These are phyloP conservation scores for Clarias platycephalus DNA, from an alignment of 2,797 vertebrate species.

Conservation along the genomic window DNA sequence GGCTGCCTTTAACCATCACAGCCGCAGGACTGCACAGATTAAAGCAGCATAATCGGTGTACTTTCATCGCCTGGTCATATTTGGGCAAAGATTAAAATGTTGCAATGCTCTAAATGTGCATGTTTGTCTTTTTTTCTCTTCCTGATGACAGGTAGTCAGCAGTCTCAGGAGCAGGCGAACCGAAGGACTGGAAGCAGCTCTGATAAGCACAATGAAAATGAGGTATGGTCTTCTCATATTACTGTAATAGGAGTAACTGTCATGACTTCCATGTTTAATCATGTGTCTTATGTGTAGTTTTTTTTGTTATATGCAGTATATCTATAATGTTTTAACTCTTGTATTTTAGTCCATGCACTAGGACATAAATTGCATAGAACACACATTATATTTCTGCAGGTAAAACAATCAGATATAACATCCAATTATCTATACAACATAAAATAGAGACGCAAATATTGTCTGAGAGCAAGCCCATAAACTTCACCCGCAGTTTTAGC, in stretches of 20 bases:
- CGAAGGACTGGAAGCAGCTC: slow-evolving; percentile 70
- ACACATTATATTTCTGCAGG: neutral
- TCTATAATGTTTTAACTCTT: neutral
- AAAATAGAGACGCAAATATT: neutral
- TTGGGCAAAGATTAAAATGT: slow-evolving; percentile 1
- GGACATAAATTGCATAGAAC: neutral
- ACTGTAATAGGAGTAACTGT: slow-evolving; percentile 8
- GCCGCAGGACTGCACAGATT: slow-evolving; percentile 11
- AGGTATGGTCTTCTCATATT: slow-evolving; percentile 67
- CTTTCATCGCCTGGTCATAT: neutral
- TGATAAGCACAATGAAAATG: slow-evolving; percentile 78
- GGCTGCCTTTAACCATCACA: neutral
- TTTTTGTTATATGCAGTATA: too few relatives aligned
- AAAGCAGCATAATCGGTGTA: slow-evolving; percentile 4
- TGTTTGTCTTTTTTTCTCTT: slow-evolving; percentile 25
- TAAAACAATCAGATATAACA: neutral
- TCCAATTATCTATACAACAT: slow-evolving; percentile 20
- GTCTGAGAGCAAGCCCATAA: neutral
- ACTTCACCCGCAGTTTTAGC: neutral
- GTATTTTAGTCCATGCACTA: neutral
- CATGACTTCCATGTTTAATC: neutral
- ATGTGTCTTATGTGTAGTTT: neutral
- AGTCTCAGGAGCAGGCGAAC: slow-evolving; percentile 76
- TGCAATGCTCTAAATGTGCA: slow-evolving; percentile 8
- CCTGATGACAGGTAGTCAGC: slow-evolving; percentile 75